Evolutionary conservation across 2,797 vertebrate species (phyloP), one percentile per base, ranked within the genome.

Genomic region (Labroides dimidiatus): DNA sequence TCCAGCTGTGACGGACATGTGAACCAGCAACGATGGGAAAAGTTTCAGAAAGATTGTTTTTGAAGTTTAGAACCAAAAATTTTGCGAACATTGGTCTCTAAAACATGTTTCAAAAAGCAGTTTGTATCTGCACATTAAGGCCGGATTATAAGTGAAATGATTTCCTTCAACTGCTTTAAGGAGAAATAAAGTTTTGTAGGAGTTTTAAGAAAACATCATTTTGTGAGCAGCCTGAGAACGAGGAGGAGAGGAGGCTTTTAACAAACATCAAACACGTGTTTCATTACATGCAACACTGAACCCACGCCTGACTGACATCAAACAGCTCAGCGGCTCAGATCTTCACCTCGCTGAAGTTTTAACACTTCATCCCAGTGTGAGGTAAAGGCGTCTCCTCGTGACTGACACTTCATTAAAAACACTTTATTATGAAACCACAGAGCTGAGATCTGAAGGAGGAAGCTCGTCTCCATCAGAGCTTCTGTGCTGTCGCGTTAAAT

Each of bases 271-370:
- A 21, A 62, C 49, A 48, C 20, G 2, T 17, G 6, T 47, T 13
- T 15, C 21, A 20, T 20, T 47, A 15, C 45, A 56, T 36, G 19
- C 41, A 10, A 6, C 45, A 7, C 53, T 53, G 7, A 23, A 42
- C 62, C 30, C 41, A 41, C 16, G 24, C 20, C 36, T 23, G 43
- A n/a, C 50, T 45, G 59, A 69, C 36, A 53, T 69, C 53, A 58
- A 45, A 30, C 21, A 12, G 42, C 23, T 33, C 3, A 5, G 41
- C 23, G 42, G 16, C 39, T 47, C 2, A 23, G 37, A 51, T 61
- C 57, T 14, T 15, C 1, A 5, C 16, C 17, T 1, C 0, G 0
- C 0, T 21, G 19, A 33, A 23, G 54, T 39, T 50, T 37, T 9
- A 21, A 66, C n/a, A 11, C 6, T 30, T 76, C 52, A 57, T 66